These are phyloP conservation scores for Drosophila colorata DNA, from an alignment of 2,888 invertebrate species.

Conservation along the genomic window DNA sequence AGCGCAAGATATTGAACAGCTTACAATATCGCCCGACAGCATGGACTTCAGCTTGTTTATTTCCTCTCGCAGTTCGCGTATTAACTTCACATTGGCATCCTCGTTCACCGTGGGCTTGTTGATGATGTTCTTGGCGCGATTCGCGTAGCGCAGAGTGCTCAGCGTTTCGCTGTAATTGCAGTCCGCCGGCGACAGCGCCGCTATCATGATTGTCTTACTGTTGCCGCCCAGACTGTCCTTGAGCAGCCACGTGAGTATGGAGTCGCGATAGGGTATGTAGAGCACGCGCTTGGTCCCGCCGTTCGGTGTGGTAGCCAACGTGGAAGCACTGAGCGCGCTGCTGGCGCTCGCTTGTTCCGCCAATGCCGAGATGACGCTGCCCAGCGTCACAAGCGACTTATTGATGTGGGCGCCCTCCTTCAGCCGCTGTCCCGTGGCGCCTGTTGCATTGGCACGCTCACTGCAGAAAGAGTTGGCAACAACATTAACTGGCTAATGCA, in stretches of 20 bases:
- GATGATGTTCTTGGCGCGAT: conserved; percentile 95
- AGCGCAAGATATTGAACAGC: conserved; percentile 49
- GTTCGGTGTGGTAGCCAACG: conserved; percentile 82
- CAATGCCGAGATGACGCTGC: conserved; percentile 94
- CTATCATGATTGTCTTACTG: conserved; percentile 96
- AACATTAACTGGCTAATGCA: conserved; percentile 6
- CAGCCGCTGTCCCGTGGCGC: conserved; percentile 95
- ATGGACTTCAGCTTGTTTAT: conserved; percentile 92
- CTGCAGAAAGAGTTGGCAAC: conserved; percentile 85
- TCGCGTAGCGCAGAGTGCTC: conserved; percentile 94
- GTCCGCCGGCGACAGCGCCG: conserved; percentile 92
- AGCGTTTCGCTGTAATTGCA: conserved; percentile 95
- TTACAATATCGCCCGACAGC: conserved; percentile 89
- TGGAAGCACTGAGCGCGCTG: conserved; percentile 64
- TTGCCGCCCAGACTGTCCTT: conserved; percentile 96
- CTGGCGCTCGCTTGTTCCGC: conserved; percentile 87
- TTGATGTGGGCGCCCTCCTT: conserved; percentile 97
- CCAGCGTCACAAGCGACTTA: conserved; percentile 94
- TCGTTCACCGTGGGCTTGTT: conserved; percentile 96
- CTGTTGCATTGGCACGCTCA: conserved; percentile 94
- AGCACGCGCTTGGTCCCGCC: conserved; percentile 86
- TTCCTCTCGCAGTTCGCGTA: conserved; percentile 93
- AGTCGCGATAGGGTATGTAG: conserved; percentile 95
- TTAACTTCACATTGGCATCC: conserved; percentile 94
- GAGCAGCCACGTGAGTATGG: conserved; percentile 94